Evolutionary conservation across 2,113 vertebrate species (phyloP), one percentile per base, ranked within the genome.

Genomic region (Lynx canadensis): DNA sequence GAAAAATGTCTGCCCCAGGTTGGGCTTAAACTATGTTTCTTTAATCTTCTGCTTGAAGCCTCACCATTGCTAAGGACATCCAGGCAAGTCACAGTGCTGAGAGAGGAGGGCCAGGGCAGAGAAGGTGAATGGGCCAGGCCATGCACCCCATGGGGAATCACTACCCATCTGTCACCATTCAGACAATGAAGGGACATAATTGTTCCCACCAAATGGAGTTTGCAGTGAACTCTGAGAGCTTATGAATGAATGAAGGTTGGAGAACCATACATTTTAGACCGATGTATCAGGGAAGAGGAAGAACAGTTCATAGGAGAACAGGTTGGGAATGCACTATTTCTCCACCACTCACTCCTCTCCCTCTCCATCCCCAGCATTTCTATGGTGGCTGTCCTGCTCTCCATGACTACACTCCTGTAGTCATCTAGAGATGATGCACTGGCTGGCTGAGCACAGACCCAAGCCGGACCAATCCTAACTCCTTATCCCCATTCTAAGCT

Each of bases 121-220:
- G 79, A 27, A 81, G 88, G 29, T 23, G 29, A 63, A 52, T n/a
- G 52, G 52, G 38, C 16, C 33, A 33, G 29, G 27, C 52, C 36
- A 36, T 0, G 0, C 1, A 31, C 16, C 86, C 41, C 12, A 0
- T 0, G 0, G 19, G 9, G 29, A 5, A 1, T 55, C 48, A 48
- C 60, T 19, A 38, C 18, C n/a, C 19, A 8, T 41, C 68, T 65
- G 50, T 69, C 31, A 80, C 41, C 18, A 12, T 33, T 21, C 45
- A 81, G 93, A 76, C 6, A 45, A 19, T 27, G 31, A 71, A 80
- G 31, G 27, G 18, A 41, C 36, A 12, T 33, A 7, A 31, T 23
- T 41, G 4, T n/a, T 80, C 33, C 88, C 23, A 18, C 7, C 38
- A 74, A 71, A 41, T 29, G 31, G 48, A 71, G 23, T 95, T 80